These are phyloP conservation scores for Augochlorella aurata DNA, from an alignment of 2,888 invertebrate genomes.

Conservation along the genomic window DNA sequence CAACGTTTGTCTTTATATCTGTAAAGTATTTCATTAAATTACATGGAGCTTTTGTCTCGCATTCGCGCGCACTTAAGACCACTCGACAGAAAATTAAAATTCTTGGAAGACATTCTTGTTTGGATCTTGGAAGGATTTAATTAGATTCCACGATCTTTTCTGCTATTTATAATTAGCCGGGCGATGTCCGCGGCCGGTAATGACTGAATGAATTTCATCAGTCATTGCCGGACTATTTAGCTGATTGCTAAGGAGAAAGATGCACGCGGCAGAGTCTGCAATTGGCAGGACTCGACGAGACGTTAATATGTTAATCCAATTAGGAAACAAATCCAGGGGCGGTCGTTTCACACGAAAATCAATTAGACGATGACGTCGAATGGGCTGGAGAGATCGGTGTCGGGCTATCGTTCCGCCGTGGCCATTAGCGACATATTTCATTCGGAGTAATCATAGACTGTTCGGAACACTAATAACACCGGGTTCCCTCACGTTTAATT, in stretches of 20 bases:
- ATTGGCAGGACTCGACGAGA: not conserved
- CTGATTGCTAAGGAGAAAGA: not conserved
- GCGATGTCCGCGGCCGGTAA: too few relatives aligned
- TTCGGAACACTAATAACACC: conserved; percentile 21
- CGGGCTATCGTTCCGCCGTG: not conserved
- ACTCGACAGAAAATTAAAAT: too few relatives aligned
- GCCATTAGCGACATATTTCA: conserved; percentile 29
- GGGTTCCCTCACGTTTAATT: conserved; percentile 13
- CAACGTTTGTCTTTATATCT: too few relatives aligned
- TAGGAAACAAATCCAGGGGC: conserved; percentile 9
- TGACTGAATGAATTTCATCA: not conserved
- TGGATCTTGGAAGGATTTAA: too few relatives aligned
- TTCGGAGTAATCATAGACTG: conserved; percentile 8
- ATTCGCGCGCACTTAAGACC: too few relatives aligned
- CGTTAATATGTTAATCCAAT: conserved; percentile 10
- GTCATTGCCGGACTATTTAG: not conserved
- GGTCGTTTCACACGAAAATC: conserved; percentile 1
- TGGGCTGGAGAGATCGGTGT: not conserved
- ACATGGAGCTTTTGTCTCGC: too few relatives aligned
- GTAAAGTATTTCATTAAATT: too few relatives aligned
- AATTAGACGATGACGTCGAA: conserved; percentile 12
- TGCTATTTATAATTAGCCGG: too few relatives aligned
- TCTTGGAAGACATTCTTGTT: too few relatives aligned
- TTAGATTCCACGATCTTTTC: too few relatives aligned
- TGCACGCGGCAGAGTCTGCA: not conserved